Percentiles rank a stretch among this genome's conserved stretches.
phyloP scores from a whole-genome alignment of 2,888 invertebrate genomes.

The Gymnoscelis rufifasciata region DNA sequence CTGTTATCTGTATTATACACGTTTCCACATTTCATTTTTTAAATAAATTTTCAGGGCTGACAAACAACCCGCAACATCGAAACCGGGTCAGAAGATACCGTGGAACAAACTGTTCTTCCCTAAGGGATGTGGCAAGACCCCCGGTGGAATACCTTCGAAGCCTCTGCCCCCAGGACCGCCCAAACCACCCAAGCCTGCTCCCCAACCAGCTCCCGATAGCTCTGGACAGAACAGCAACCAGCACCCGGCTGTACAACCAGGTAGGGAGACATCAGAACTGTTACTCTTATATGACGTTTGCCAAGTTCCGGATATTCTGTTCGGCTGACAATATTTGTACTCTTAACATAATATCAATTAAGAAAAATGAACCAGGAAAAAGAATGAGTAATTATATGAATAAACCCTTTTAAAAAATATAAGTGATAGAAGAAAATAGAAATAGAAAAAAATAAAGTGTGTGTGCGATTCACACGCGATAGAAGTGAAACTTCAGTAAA shows the following conservation, averaged over 20 bases:
- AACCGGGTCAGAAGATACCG: conserved; percentile 76
- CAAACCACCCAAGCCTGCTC: conserved; percentile 45
- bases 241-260: conserved; percentile 45
- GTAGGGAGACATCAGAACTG: conserved; percentile 11
- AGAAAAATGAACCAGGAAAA: too few relatives aligned
- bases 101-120: conserved; percentile 87
- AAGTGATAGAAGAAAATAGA: too few relatives aligned
- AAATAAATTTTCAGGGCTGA: conserved; percentile 33
- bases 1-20: too few relatives aligned
- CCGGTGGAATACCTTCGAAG: conserved; percentile 62
- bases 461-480: too few relatives aligned
- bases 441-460: too few relatives aligned
- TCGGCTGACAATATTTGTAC: too few relatives aligned
- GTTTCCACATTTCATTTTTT: background rate
- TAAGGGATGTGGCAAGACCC: conserved; percentile 82
- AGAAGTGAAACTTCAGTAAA: too few relatives aligned
- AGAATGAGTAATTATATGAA: too few relatives aligned
- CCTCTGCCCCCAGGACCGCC: conserved; percentile 51
- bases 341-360: too few relatives aligned
- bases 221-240: conserved; percentile 60
- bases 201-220: conserved; percentile 58
- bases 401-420: too few relatives aligned
- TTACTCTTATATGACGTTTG: background rate
- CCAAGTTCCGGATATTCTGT: too few relatives aligned
- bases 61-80: conserved; percentile 40